phyloP scores from a whole-genome alignment of 2,113 vertebrate genomes.

The Burhinus oedicnemus region DNA sequence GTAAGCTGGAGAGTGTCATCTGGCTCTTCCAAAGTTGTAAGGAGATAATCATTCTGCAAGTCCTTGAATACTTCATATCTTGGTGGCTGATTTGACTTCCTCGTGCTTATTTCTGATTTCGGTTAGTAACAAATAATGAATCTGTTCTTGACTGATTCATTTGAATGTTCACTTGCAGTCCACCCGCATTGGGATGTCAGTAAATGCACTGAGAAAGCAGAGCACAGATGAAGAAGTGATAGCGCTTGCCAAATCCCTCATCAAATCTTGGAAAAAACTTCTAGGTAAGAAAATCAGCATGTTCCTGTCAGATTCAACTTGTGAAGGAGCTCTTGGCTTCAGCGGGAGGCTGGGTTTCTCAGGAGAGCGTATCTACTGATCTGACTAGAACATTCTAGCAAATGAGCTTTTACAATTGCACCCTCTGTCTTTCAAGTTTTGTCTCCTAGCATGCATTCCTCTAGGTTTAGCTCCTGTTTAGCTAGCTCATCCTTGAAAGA shows the following conservation, averaged over 20 bases:
- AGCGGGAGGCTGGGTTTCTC: neutral
- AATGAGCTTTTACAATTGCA: neutral
- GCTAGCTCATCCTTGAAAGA: neutral
- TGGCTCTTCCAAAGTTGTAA: rapidly evolving
- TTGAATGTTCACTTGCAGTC: slow-evolving; percentile 78
- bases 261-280: slow-evolving; percentile 98
- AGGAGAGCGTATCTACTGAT: neutral
- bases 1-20: neutral
- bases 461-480: neutral
- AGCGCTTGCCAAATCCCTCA: slow-evolving; percentile 90
- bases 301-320: neutral
- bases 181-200: slow-evolving; percentile 94
- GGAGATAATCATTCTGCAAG: neutral
- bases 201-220: slow-evolving; percentile 94
- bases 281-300: slow-evolving; percentile 75
- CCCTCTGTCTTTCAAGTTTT: neutral
- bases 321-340: neutral
- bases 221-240: slow-evolving; percentile 94
- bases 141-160: neutral
- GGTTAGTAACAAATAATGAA: neutral
- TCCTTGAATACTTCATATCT: neutral
- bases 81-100: neutral
- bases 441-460: neutral
- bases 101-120: neutral
- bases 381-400: neutral